Evolutionary conservation across 2,797 vertebrate species (phyloP).

Genomic region (Prionace glauca): DNA sequence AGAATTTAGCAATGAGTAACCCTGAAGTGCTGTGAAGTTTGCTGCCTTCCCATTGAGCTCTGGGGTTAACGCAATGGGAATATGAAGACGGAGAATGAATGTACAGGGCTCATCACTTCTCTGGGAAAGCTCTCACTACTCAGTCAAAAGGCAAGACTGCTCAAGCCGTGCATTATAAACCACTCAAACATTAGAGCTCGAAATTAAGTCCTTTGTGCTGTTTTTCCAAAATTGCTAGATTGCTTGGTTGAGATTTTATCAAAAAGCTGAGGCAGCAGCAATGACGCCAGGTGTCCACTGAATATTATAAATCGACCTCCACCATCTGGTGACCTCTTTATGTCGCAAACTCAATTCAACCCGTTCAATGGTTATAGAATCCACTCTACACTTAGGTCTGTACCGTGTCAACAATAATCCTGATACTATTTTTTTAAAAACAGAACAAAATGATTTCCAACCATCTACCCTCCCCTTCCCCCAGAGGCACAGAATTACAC

Average conservation of each 20-base stretch:
- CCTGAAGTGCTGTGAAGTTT: neutral
- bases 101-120: neutral
- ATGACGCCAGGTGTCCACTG: neutral
- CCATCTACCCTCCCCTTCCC: neutral
- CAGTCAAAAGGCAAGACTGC: neutral
- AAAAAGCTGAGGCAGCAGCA: neutral
- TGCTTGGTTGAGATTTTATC: neutral
- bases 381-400: neutral
- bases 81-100: neutral
- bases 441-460: neutral
- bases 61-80: neutral
- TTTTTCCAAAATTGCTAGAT: neutral
- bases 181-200: neutral
- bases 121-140: neutral
- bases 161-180: neutral
- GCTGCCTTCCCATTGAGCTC: neutral
- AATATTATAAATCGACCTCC: neutral
- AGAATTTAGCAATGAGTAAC: neutral
- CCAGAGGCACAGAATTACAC: neutral
- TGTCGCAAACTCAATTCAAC: neutral
- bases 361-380: neutral
- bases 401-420: neutral
- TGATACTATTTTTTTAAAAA: neutral
- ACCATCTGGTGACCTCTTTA: neutral
- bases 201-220: neutral